A percentile compares a stretch with the other conserved stretches of the same genome.
Conservation (phyloP, 2,113 vertebrate species). For the Peromyscus californicus region DNA sequence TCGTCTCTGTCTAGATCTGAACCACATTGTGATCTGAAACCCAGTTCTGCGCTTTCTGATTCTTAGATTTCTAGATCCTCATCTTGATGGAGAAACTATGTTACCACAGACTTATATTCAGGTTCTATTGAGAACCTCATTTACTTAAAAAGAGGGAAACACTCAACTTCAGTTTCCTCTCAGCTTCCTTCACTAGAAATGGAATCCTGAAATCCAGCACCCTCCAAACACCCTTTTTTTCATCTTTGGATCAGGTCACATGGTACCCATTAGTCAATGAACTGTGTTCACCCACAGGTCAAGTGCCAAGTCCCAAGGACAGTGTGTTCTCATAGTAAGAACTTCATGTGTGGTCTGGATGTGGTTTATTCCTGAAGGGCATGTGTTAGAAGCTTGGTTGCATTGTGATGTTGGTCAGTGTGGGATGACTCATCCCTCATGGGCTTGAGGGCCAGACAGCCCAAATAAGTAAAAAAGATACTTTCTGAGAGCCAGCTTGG, state of each 20-base stretch:
- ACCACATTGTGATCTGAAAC: not conserved
- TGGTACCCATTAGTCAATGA: not conserved
- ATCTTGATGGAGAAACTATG: not conserved
- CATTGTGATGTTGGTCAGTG: not conserved
- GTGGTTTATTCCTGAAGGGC: not conserved
- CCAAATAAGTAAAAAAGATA: too few relatives aligned
- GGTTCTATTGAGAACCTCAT: not conserved
- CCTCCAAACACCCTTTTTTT: not conserved
- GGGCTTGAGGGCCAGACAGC: too few relatives aligned
- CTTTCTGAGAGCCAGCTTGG: too few relatives aligned
- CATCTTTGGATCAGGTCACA: too few relatives aligned
- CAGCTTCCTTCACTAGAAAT: not conserved
- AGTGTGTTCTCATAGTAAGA: too few relatives aligned
- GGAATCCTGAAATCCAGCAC: not conserved
- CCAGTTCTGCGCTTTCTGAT: not conserved
- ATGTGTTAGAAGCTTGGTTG: not conserved
- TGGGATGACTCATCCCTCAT: too few relatives aligned
- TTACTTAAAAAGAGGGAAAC: not conserved
- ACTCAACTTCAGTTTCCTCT: not conserved
- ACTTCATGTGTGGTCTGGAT: not conserved
- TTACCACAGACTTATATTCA: not conserved
- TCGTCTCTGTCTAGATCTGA: not conserved
- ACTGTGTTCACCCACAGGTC: not conserved
- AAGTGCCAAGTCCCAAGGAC: not conserved
- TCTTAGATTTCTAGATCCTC: not conserved